These are phyloP conservation scores for Bimastos eiseni DNA, from an alignment of 2,888 invertebrate genomes.

Conservation along the genomic window DNA sequence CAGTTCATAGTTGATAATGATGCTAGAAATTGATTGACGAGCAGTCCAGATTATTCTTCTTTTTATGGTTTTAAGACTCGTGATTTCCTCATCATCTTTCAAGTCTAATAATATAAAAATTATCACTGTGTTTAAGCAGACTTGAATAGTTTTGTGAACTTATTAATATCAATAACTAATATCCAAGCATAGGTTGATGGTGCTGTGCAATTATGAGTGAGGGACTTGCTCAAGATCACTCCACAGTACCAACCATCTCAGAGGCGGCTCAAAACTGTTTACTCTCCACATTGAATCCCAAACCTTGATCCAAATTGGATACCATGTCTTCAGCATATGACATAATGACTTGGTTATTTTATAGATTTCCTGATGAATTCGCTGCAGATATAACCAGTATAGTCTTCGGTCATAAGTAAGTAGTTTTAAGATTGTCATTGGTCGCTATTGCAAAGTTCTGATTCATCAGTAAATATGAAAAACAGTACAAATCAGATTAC, in stretches of 20 bases:
- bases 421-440: neutral
- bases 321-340: neutral
- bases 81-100: neutral
- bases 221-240: too few relatives aligned
- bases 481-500: too few relatives aligned
- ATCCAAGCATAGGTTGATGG: too few relatives aligned
- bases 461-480: too few relatives aligned
- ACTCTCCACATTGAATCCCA: too few relatives aligned
- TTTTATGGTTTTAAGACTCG: neutral
- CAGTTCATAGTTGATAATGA: neutral
- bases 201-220: too few relatives aligned
- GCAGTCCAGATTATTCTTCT: neutral
- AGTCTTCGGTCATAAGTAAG: slow-evolving; percentile 1
- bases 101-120: neutral
- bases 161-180: too few relatives aligned
- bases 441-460: neutral
- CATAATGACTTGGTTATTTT: neutral
- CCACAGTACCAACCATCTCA: too few relatives aligned
- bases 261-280: too few relatives aligned
- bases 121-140: neutral
- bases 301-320: neutral
- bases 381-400: neutral
- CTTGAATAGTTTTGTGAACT: too few relatives aligned
- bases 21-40: neutral
- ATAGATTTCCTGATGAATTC: slow-evolving; percentile 9